Base-by-base conservation (phyloP, 2,113 vertebrate species). In the Phrynocephalus versicolor region DNA sequence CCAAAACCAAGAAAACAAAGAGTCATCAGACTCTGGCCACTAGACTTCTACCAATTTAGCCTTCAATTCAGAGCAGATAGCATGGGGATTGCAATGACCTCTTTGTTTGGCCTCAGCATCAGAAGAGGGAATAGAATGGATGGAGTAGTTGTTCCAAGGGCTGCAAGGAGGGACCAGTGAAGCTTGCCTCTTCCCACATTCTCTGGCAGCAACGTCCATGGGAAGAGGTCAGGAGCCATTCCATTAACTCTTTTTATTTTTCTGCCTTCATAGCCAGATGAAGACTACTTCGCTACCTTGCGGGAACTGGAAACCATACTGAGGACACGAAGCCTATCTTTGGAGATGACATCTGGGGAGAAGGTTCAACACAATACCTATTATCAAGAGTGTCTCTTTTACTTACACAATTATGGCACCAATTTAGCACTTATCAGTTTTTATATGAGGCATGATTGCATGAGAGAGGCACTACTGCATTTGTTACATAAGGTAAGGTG, bases 351-450 rank as follows among this genome's bases (percentile, higher is more conserved):
- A 79, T 95, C 96, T 0, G 98, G 98, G 35, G 96, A 94, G 33
- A 97, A 89, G 87, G 91, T 94, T 60, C 96, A 95, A 87, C 95
- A 94, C 89, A 95, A 96, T 85, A 91, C 79, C 85, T 95, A 97
- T 91, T 97, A 98, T 88, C 97, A 98, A 86, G 99, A 99, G 94
- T 98, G 97, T 87, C 97, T 99, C 81, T 97, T 97, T 94, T 99
- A 99, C 93, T 95, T 99, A 86, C 97, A 97, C 83, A 95, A 92
- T 27, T 99, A 99, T 0, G 96, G 98, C 86, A 98, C 98, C 79
- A 97, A 98, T 93, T 95, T 99, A 92, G 97, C 97, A 0, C 96
- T 98, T 87, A 95, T 98, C 94, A 96, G 97, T 94, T 99, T 99
- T 95, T 97, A 98, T 73, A 94, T 99, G 97, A 97, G 97, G 23